Conservation (phyloP, 2,888 invertebrate genomes). For the Ichneumon xanthorius region DNA sequence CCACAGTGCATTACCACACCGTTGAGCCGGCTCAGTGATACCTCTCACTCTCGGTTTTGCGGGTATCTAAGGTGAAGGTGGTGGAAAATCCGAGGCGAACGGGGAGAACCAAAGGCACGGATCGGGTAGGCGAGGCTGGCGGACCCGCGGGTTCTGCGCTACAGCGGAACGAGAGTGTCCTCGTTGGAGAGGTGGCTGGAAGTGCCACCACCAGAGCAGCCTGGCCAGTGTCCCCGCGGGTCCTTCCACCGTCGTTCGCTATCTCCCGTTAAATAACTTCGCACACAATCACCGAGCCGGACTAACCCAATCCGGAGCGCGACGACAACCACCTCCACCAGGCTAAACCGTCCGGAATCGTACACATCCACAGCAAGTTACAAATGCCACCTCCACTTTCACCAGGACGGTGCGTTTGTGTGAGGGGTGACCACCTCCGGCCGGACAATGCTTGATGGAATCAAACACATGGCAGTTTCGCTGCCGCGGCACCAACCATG, state of each 20-base stretch:
- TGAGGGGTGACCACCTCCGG: constrained; percentile 23
- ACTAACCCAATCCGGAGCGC: constrained; percentile 46
- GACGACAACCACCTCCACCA: constrained; percentile 46
- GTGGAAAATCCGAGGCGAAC: constrained; percentile 49
- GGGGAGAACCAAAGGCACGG: constrained; percentile 25
- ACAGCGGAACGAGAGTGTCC: constrained; percentile 53
- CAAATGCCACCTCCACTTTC: constrained; percentile 1
- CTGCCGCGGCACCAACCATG: neutral
- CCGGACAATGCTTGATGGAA: constrained; percentile 1
- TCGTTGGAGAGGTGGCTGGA: constrained; percentile 58
- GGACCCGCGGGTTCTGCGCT: constrained; percentile 29
- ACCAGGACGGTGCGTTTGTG: constrained; percentile 1
- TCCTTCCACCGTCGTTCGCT: constrained; percentile 44
- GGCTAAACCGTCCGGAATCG: neutral
- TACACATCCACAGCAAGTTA: neutral
- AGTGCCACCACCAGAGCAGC: constrained; percentile 37
- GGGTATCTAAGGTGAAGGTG: constrained; percentile 32
- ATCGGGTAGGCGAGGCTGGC: constrained; percentile 57
- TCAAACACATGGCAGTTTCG: constrained; percentile 17
- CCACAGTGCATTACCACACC: constrained; percentile 54
- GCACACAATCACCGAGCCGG: constrained; percentile 57
- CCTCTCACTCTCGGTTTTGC: constrained; percentile 66
- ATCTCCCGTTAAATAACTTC: constrained; percentile 43
- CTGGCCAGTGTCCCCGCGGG: constrained; percentile 37
- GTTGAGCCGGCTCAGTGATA: constrained; percentile 32